A percentile compares a stretch with the other conserved stretches of the same genome.
These are phyloP conservation scores for Cardiocondyla obscurior DNA, from an alignment of 1,140 invertebrate species.

Conservation along the genomic window DNA sequence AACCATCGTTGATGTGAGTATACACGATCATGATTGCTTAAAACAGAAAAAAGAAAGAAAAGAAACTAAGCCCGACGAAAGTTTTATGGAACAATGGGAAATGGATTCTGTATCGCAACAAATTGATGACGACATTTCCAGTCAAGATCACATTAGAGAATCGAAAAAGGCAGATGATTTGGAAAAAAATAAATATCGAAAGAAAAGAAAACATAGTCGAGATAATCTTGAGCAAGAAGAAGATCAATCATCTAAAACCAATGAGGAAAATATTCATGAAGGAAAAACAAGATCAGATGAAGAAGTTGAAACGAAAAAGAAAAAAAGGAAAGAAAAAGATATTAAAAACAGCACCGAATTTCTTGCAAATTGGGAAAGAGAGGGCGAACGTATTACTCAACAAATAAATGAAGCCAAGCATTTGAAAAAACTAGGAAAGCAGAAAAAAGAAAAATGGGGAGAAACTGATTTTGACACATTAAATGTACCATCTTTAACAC, in stretches of 20 bases:
- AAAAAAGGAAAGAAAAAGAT: conserved; percentile 60
- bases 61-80: conserved; percentile 31
- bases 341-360: conserved; percentile 58
- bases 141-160: not conserved
- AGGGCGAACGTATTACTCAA: conserved; percentile 56
- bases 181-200: conserved; percentile 36
- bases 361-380: conserved; percentile 62
- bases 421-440: conserved; percentile 57
- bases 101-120: conserved; percentile 61
- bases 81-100: conserved; percentile 71
- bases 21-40: conserved; percentile 9
- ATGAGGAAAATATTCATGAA: conserved; percentile 48
- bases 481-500: conserved; percentile 78
- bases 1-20: conserved; percentile 18
- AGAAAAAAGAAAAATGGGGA: conserved; percentile 70
- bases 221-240: conserved; percentile 45
- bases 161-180: conserved; percentile 14
- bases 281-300: conserved; percentile 47
- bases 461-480: conserved; percentile 78
- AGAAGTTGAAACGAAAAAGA: conserved; percentile 49
- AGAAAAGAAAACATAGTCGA: conserved; percentile 59
- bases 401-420: conserved; percentile 61
- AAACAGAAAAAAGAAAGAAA: conserved; percentile 37
- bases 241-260: not conserved
- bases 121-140: conserved; percentile 22